Evolutionary conservation across 2,888 invertebrate species (phyloP).

Genomic region (Chrysolina oricalcia): DNA sequence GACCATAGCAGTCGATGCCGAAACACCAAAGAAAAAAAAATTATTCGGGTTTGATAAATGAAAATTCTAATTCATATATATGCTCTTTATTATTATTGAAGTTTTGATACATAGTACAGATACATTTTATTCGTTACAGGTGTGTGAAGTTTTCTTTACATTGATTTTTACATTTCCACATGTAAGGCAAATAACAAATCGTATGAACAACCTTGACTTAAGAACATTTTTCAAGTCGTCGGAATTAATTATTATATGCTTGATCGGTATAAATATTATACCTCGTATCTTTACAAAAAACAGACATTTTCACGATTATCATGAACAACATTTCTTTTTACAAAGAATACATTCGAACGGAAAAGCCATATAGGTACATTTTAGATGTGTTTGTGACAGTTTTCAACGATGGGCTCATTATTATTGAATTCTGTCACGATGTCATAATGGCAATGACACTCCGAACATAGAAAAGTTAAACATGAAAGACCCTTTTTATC

Average conservation of each 20-base stretch:
- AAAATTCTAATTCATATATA: neutral
- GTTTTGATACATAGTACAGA: conserved; percentile 13
- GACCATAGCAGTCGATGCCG: no score
- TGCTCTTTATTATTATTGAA: conserved; percentile 8
- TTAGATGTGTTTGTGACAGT: conserved; percentile 5
- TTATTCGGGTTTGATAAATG: no score
- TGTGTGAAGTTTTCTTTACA: conserved; percentile 3
- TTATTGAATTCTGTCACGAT: conserved; percentile 3
- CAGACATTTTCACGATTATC: conserved; percentile 19
- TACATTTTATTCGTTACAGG: conserved; percentile 16
- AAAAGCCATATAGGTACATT: neutral
- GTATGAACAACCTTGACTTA: conserved; percentile 12
- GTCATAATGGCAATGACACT: neutral
- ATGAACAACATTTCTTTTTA: conserved; percentile 14
- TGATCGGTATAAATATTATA: conserved; percentile 19
- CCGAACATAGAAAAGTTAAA: neutral
- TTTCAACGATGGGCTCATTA: conserved; percentile 13
- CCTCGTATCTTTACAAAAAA: neutral
- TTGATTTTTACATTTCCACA: conserved; percentile 6
- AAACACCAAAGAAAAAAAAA: no score
- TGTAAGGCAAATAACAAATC: neutral
- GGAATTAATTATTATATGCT: neutral
- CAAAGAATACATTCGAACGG: conserved; percentile 1
- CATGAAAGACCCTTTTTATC: neutral
- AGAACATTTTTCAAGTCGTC: neutral